These are phyloP conservation scores for Bovichtus variegatus DNA, from an alignment of 2,797 vertebrate genomes.

Conservation along the genomic window DNA sequence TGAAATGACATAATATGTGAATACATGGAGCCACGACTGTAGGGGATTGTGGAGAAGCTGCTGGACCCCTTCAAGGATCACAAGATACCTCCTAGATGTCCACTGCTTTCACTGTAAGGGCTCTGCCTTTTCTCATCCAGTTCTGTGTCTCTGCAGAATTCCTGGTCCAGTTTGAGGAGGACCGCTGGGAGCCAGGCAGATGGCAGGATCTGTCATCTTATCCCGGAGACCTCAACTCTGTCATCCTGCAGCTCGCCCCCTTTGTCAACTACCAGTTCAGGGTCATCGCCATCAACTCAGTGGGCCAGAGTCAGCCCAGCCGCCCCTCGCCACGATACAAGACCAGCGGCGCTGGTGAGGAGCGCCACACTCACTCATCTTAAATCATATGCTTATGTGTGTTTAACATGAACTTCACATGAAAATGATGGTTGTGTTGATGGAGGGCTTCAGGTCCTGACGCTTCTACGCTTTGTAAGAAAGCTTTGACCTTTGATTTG, in stretches of 20 bases:
- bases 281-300: constrained; percentile 94
- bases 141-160: constrained; percentile 85
- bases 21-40: background rate
- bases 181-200: constrained; percentile 87
- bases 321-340: constrained; percentile 91
- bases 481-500: background rate
- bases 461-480: background rate
- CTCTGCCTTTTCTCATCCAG: background rate
- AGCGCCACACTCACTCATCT: background rate
- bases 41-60: background rate
- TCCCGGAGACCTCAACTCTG: constrained; percentile 91
- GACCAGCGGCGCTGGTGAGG: constrained; percentile 93
- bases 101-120: background rate
- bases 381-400: background rate
- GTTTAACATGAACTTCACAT: background rate
- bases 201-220: constrained; percentile 93
- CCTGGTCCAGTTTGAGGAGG: constrained; percentile 95
- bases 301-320: constrained; percentile 93
- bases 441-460: background rate
- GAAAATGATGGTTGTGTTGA: background rate
- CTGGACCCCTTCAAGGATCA: background rate
- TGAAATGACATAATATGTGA: background rate
- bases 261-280: constrained; percentile 97
- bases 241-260: constrained; percentile 90
- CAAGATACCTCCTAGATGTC: background rate